Conservation (phyloP, 2,888 invertebrate genomes). For the Orthosia incerta region DNA sequence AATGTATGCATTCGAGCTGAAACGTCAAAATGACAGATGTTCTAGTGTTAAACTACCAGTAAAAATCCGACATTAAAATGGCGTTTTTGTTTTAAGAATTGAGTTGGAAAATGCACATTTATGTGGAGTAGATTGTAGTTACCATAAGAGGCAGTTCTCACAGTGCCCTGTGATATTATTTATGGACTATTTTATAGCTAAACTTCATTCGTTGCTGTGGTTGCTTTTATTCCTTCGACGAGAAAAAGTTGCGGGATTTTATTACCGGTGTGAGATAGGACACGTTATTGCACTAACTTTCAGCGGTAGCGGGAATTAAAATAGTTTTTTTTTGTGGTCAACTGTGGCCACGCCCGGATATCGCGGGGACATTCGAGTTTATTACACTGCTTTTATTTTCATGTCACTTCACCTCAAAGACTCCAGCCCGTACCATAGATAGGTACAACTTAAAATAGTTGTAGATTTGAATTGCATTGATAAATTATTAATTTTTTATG, state of each 20-base stretch:
- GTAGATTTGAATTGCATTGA: too few relatives aligned
- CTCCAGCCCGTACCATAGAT: background rate
- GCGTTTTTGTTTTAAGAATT: slow-evolving; percentile 47
- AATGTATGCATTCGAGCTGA: slow-evolving; percentile 74
- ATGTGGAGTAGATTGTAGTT: slow-evolving; percentile 74
- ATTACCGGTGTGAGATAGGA: slow-evolving; percentile 90
- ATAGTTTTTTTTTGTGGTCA: slow-evolving; percentile 86
- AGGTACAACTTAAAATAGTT: too few relatives aligned
- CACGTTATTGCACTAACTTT: slow-evolving; percentile 90
- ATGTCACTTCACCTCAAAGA: slow-evolving; percentile 7
- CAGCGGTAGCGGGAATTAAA: slow-evolving; percentile 85
- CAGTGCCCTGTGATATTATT: slow-evolving; percentile 88
- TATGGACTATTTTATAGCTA: slow-evolving; percentile 89
- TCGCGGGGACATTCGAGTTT: slow-evolving; percentile 66
- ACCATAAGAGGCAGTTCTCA: slow-evolving; percentile 84
- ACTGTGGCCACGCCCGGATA: slow-evolving; percentile 70
- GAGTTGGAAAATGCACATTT: slow-evolving; percentile 72
- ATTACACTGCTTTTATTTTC: slow-evolving; percentile 43
- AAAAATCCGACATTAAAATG: slow-evolving; percentile 66
- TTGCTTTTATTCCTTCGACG: slow-evolving; percentile 89
- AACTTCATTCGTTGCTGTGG: slow-evolving; percentile 90
- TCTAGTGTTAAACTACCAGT: slow-evolving; percentile 81
- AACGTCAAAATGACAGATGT: slow-evolving; percentile 72
- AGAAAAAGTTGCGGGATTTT: slow-evolving; percentile 89
- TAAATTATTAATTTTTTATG: too few relatives aligned